Evolutionary conservation across 2,113 vertebrate genomes (phyloP).

Genomic region (Pseudorasbora parva): DNA sequence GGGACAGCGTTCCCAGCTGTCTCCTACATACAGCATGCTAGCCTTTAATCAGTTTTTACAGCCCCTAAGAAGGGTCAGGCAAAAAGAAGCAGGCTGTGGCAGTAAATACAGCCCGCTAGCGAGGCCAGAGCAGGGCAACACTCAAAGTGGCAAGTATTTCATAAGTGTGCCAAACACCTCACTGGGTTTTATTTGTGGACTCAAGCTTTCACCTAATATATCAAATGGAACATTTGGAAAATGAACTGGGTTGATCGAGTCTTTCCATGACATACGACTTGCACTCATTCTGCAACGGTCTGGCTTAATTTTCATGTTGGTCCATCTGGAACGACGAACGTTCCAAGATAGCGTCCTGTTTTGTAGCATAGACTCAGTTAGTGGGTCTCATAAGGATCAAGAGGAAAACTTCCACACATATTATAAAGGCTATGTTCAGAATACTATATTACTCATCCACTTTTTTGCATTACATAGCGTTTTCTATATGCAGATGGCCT

Average conservation of each 20-base stretch:
- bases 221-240: constrained; percentile 3
- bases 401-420: not conserved
- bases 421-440: not conserved
- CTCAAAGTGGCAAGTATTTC: constrained; percentile 5
- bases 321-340: constrained; percentile 16
- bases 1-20: not conserved
- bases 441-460: too few species aligned
- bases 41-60: constrained; percentile 43
- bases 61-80: constrained; percentile 23
- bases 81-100: constrained; percentile 1
- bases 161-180: not conserved
- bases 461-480: too few species aligned
- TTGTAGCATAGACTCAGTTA: not conserved
- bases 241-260: not conserved
- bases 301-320: constrained; percentile 13
- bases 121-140: constrained; percentile 11
- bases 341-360: constrained; percentile 11
- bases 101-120: not conserved
- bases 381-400: not conserved
- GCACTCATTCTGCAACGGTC: not conserved
- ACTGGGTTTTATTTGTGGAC: not conserved
- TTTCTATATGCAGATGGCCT: too few species aligned
- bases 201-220: not conserved
- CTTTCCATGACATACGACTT: constrained; percentile 8
- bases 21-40: constrained; percentile 31